These are phyloP conservation scores for Erebia ligea DNA, from an alignment of 2,888 invertebrate genomes.

Conservation along the genomic window DNA sequence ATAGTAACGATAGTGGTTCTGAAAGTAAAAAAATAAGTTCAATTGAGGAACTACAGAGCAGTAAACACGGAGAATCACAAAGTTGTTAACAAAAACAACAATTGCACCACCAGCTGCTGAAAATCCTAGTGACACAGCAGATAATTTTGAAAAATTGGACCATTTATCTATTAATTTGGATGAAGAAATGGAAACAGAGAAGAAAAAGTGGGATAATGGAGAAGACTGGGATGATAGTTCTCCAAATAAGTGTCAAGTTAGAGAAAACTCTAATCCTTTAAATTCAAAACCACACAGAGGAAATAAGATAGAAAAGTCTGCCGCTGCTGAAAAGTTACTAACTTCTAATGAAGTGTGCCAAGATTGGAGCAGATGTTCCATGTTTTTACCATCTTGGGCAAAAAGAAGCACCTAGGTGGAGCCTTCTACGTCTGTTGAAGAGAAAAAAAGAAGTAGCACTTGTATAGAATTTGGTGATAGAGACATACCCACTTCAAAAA, in stretches of 20 bases:
- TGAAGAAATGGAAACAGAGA: slow-evolving; percentile 62
- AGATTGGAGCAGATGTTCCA: slow-evolving; percentile 65
- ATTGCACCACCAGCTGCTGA: not conserved
- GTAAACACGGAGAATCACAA: not conserved
- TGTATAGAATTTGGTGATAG: slow-evolving; percentile 61
- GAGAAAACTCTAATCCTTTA: slow-evolving; percentile 22
- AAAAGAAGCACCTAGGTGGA: slow-evolving; percentile 35
- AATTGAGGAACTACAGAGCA: not conserved
- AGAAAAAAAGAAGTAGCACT: slow-evolving; percentile 54
- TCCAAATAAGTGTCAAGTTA: slow-evolving; percentile 27
- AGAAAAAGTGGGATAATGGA: slow-evolving; percentile 69
- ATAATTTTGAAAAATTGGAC: not conserved
- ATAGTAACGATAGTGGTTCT: not conserved
- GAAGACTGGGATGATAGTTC: slow-evolving; percentile 59
- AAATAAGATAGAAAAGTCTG: slow-evolving; percentile 38
- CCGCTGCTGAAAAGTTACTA: slow-evolving; percentile 44
- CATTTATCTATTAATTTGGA: not conserved
- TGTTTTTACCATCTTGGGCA: slow-evolving; percentile 62
- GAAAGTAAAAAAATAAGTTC: not conserved
- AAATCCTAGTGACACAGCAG: not conserved
- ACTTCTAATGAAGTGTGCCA: slow-evolving; percentile 49
- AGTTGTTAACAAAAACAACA: not conserved
- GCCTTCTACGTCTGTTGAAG: slow-evolving; percentile 39
- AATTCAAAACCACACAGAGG: slow-evolving; percentile 60
- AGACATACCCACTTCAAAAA: slow-evolving; percentile 45